phyloP scores from a whole-genome alignment of 2,888 invertebrate species.

The Rotaria sp. region DNA sequence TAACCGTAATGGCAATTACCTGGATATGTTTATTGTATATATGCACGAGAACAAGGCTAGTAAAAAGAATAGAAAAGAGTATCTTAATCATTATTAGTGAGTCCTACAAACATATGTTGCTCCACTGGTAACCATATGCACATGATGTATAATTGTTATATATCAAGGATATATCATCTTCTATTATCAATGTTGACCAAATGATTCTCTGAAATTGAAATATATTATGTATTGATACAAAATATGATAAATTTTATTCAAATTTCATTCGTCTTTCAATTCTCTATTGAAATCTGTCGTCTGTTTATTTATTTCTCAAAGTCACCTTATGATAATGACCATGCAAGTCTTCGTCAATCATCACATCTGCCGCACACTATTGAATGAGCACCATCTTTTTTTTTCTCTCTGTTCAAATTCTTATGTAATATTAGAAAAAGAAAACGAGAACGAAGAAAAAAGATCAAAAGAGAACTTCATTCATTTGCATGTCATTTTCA shows the following conservation, averaged over 20 bases:
- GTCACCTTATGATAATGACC: background rate
- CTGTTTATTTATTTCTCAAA: background rate
- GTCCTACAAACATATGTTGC: background rate
- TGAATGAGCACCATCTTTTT: background rate
- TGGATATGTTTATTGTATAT: background rate
- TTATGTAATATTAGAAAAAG: background rate
- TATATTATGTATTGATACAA: background rate
- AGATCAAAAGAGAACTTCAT: background rate
- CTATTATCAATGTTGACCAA: background rate
- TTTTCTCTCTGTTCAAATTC: background rate
- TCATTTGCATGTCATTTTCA: constrained; percentile 4
- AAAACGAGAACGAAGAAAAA: no score
- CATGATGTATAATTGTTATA: background rate
- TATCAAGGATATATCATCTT: background rate
- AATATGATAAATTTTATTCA: background rate
- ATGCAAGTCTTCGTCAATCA: background rate
- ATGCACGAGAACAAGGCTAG: background rate
- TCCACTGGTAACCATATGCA: background rate
- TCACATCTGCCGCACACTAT: background rate
- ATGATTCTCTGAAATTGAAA: background rate
- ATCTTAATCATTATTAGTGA: background rate
- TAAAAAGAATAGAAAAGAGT: background rate
- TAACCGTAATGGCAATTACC: background rate
- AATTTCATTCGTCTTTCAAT: background rate
- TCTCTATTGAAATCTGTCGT: no score